Base-by-base conservation (phyloP, 2,113 vertebrate genomes). In the Madoqua kirkii region DNA sequence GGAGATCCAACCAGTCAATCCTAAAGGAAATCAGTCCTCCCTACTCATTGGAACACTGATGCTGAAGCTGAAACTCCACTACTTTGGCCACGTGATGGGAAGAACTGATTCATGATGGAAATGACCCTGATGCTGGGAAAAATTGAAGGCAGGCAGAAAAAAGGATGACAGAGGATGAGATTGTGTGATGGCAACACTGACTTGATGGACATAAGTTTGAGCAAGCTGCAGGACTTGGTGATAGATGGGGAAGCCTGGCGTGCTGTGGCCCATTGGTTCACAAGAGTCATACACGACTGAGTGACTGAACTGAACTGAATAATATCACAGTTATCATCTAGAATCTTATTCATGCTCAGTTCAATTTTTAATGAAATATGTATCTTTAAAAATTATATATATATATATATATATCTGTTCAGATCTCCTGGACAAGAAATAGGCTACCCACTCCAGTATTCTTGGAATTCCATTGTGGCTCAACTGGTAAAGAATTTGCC, bases 161-260 rank as follows among this genome's bases (percentile, higher is more conserved):
- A 31, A 33, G 62, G 31, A 64, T n/a, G 62, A 64, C 62, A n/a
- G 62, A 64, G 31, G 31, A 64, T 8, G 3, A 64, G 15, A n/a
- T 9, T 17, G 7, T 64, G 7, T 7, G 62, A 64, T 64, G 15
- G 31, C 31, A n/a, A n/a, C 31, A 64, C 31, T 0, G 0, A 64
- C 31, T 64, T 4, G 15, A 64, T 0, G 3, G 62, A 64, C 62
- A 64, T n/a, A n/a, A n/a, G 3, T 64, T 64, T 64, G 62, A n/a
- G 62, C 7, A n/a, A 64, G 31, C 31, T 64, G 31, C 15, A n/a
- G 31, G 62, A 64, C 15, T 2, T 64, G 33, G 3, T 64, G 62
- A n/a, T 64, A 33, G 31, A n/a, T 0, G 2, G 62, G 62, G 31
- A 64, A n/a, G 15, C 31, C 62, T 64, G 31, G 3, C 0, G 0